Evolutionary conservation across 2,113 vertebrate species (phyloP).

Genomic region (Centrocercus urophasianus): DNA sequence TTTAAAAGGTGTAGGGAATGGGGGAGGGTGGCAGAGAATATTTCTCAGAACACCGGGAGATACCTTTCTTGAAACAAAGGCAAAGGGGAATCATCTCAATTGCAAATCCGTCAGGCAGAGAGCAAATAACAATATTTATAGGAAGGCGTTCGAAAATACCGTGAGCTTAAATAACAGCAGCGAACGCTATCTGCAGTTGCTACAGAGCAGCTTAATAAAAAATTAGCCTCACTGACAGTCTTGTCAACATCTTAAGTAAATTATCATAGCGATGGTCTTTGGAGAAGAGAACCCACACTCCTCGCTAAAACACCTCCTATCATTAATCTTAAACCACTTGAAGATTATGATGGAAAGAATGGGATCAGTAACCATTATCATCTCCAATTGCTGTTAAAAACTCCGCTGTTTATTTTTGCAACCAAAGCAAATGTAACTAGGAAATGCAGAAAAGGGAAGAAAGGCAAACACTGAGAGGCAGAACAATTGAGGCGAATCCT

Average conservation of each 20-base stretch:
- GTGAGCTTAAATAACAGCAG: slow-evolving; percentile 36
- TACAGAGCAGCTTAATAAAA: slow-evolving; percentile 64
- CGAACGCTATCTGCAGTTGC: slow-evolving; percentile 44
- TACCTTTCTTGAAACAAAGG: slow-evolving; percentile 65
- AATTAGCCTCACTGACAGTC: slow-evolving; percentile 72
- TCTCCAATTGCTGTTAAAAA: slow-evolving; percentile 84
- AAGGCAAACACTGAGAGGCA: slow-evolving; percentile 56
- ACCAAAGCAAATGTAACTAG: slow-evolving; percentile 76
- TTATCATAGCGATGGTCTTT: slow-evolving; percentile 78
- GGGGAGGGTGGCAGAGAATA: not conserved
- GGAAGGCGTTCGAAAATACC: slow-evolving; percentile 16
- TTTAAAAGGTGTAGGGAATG: not conserved
- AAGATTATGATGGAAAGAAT: slow-evolving; percentile 90
- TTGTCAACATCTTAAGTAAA: slow-evolving; percentile 78
- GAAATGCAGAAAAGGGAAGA: slow-evolving; percentile 51
- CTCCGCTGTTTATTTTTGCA: slow-evolving; percentile 83
- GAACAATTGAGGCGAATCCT: slow-evolving; percentile 62
- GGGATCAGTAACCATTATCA: slow-evolving; percentile 88
- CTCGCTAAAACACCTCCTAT: slow-evolving; percentile 74
- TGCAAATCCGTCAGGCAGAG: slow-evolving; percentile 32
- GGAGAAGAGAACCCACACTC: slow-evolving; percentile 76
- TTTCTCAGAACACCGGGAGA: slow-evolving; percentile 44
- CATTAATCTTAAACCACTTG: slow-evolving; percentile 91
- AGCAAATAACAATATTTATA: slow-evolving; percentile 48
- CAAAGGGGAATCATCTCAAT: not conserved